A percentile compares a stretch with the other conserved stretches of the same genome.
Evolutionary conservation across 2,888 invertebrate genomes (phyloP).

Genomic region (Alloscopus bannaensis): DNA sequence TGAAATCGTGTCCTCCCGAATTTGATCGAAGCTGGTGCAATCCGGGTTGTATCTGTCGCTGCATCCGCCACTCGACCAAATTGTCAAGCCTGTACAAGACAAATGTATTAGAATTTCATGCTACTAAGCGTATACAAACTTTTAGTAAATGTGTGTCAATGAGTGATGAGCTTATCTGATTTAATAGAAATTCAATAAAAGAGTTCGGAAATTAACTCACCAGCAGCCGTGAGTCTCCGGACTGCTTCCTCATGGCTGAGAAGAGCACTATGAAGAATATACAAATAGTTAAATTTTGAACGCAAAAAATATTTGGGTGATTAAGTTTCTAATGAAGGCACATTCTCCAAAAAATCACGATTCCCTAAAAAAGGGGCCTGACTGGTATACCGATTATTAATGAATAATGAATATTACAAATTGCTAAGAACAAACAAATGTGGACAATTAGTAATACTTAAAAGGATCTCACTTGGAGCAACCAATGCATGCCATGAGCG

Average conservation of each 20-base stretch:
- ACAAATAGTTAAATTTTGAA: too few species aligned
- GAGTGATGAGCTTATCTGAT: neutral
- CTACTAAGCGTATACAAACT: neutral
- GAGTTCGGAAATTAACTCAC: constrained; percentile 3
- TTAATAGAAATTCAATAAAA: neutral
- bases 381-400: neutral
- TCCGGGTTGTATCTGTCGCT: constrained; percentile 65
- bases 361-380: too few species aligned
- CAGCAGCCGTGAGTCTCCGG: constrained; percentile 24
- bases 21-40: constrained; percentile 68
- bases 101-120: neutral
- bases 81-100: constrained; percentile 49
- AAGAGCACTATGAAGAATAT: constrained; percentile 27
- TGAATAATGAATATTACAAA: neutral
- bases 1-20: constrained; percentile 62
- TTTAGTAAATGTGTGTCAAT: neutral
- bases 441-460: neutral
- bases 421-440: neutral
- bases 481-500: constrained; percentile 31
- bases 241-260: constrained; percentile 35
- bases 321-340: too few species aligned
- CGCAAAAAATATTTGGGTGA: too few species aligned
- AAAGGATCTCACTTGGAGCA: constrained; percentile 18
- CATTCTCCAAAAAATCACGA: too few species aligned
- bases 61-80: constrained; percentile 68